Percentiles rank a stretch among this genome's conserved stretches.
Evolutionary conservation across 37 sponge, comb jelly and placozoan species (phyloP).

Genomic region (Diacarnus erythraeanus): DNA sequence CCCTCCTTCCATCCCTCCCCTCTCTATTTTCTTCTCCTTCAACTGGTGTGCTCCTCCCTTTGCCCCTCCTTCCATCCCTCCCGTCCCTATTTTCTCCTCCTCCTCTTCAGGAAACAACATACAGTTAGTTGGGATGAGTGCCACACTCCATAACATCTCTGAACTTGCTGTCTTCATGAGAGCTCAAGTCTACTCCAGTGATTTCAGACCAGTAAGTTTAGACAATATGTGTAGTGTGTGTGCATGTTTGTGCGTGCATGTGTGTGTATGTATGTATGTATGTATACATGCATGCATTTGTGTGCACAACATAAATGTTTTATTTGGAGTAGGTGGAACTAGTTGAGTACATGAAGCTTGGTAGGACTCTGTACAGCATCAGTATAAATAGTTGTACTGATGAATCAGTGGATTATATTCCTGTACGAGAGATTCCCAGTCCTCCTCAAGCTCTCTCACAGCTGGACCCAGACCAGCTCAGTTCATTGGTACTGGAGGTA

Average conservation of each 20-base stretch:
- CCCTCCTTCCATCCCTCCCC: not conserved
- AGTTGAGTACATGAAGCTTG: slow-evolving; percentile 59
- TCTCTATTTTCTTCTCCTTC: not conserved
- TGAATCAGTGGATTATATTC: not conserved
- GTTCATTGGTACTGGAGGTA: slow-evolving; percentile 73
- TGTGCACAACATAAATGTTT: not conserved
- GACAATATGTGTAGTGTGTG: not conserved
- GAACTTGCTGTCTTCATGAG: slow-evolving; percentile 77
- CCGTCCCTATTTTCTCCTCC: not conserved
- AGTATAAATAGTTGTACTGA: not conserved
- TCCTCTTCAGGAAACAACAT: slow-evolving; percentile 3
- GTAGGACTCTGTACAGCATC: slow-evolving; percentile 38
- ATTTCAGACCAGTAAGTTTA: slow-evolving; percentile 87
- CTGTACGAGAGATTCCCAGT: not conserved
- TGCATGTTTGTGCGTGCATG: not conserved
- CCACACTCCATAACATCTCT: slow-evolving; percentile 86
- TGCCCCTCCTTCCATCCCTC: not conserved
- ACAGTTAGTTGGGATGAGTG: slow-evolving; percentile 95
- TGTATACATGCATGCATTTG: not conserved
- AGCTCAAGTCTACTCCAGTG: slow-evolving; percentile 66
- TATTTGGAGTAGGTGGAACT: slow-evolving; percentile 56
- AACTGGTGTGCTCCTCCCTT: no score
- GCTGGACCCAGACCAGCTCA: slow-evolving; percentile 67
- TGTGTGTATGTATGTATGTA: not conserved
- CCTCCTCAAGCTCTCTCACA: not conserved